These are phyloP conservation scores for Sterrhoptilus dennistouni DNA, from an alignment of 2,113 vertebrate genomes.

Conservation along the genomic window DNA sequence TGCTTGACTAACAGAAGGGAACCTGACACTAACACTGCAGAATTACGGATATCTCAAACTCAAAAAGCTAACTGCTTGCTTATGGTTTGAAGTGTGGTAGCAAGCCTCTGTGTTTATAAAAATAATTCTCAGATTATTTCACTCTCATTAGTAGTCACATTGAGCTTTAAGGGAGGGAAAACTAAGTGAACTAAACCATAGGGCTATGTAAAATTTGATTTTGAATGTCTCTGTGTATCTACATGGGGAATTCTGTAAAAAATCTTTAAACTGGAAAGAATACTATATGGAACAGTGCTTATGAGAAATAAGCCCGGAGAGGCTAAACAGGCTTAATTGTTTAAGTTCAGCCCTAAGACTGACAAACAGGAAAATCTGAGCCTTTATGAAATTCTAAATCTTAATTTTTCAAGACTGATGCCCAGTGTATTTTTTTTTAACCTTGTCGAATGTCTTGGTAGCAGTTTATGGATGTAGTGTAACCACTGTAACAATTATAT, in stretches of 20 bases:
- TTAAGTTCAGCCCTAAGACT: not conserved
- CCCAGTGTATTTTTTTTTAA: not conserved
- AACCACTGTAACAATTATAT: not conserved
- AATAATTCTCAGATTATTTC: not conserved
- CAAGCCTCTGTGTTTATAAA: not conserved
- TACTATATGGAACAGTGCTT: not conserved
- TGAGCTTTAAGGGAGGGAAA: not conserved
- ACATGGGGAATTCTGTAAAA: not conserved
- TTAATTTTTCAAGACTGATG: not conserved
- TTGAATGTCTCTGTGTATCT: not conserved
- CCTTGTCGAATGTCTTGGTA: not conserved
- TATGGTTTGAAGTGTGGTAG: not conserved
- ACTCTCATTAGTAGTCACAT: not conserved
- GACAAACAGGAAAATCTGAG: not conserved
- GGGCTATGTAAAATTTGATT: not conserved
- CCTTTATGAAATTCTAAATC: not conserved
- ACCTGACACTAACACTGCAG: not conserved
- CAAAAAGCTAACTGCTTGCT: not conserved
- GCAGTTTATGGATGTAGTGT: not conserved
- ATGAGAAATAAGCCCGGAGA: not conserved
- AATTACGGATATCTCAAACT: not conserved
- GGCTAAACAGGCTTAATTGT: not conserved
- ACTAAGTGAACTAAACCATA: not conserved
- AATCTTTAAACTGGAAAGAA: not conserved
- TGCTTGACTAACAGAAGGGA: not conserved